Base-by-base conservation (phyloP, 2,888 invertebrate genomes). In the Xylophagus ater region DNA sequence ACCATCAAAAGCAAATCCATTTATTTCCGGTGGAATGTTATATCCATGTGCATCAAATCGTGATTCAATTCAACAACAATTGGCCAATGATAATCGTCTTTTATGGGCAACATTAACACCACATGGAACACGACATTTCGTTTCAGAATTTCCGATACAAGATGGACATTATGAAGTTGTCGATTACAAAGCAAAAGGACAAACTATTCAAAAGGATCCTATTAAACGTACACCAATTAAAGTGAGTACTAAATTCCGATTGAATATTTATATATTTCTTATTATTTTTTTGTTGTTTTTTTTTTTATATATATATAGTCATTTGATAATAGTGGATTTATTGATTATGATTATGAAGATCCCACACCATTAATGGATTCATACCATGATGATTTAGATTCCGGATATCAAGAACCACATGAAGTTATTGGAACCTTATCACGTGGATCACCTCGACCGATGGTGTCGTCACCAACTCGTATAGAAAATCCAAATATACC, bases 31-130 rank as follows among this genome's bases (percentile, higher is more conserved):
- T 40, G 70, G 73, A 1, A 72, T 74, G 20, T 59, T 74, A 3
- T 74, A 74, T 58, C 74, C 74, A 2, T 68, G 69, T 44, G 58
- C 71, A 24, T 55, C 71, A 18, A 70, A 68, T 46, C 57, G 66
- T 9, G 68, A 67, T 44, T 52, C 59, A 21, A 46, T 63, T 24
- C 63, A 63, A 45, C 60, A 61, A 42, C 62, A 62, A 34, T 65
- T 73, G 12, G 72, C 74, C 14, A 70, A 76, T 10, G 79, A 80
- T 55, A 78, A 77, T 4, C 70, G 81, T 6, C 74, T 81, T 3
- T 69, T 83, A 31, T 88, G 88, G 88, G 87, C 88, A 2, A 84
- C 87, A 0, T 63, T 88, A 8, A 86, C 86, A 0, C 86, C 86
- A 0, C 73, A 83, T 14, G 85, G 84, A 10, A 85, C 85, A 1